Percentiles rank a stretch among this genome's conserved stretches.
Conservation (phyloP, 2,888 invertebrate genomes). For the Plusia festucae region DNA sequence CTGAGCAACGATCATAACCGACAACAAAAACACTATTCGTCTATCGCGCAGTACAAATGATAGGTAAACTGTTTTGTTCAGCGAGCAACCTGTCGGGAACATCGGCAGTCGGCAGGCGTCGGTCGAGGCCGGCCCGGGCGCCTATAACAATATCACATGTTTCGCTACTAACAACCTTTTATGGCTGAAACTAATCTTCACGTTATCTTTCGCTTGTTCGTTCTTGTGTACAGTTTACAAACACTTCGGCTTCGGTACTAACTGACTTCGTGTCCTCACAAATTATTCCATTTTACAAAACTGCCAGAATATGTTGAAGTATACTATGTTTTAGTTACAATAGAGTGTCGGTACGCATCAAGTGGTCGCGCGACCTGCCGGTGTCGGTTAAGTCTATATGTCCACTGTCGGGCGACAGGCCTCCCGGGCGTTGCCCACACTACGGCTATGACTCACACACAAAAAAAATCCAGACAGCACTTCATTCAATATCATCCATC, state of each 20-base stretch:
- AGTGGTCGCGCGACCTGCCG: slow-evolving; percentile 33
- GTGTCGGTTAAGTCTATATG: slow-evolving; percentile 39
- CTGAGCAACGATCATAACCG: slow-evolving; percentile 23
- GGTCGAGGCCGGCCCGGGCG: slow-evolving; percentile 67
- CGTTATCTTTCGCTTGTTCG: slow-evolving; percentile 78
- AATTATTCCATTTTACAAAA: slow-evolving; percentile 59
- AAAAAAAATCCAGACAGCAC: slow-evolving; percentile 50
- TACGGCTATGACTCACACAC: slow-evolving; percentile 51
- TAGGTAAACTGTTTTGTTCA: slow-evolving; percentile 17
- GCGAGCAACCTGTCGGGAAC: slow-evolving; percentile 14
- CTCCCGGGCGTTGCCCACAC: slow-evolving; percentile 37
- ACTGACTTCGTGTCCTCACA: slow-evolving; percentile 56
- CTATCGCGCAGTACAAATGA: slow-evolving; percentile 28
- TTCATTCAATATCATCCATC: slow-evolving; percentile 48
- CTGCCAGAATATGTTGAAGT: slow-evolving; percentile 61
- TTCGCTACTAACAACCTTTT: slow-evolving; percentile 71
- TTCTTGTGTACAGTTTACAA: slow-evolving; percentile 61
- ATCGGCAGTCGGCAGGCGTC: slow-evolving; percentile 21
- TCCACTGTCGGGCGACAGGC: slow-evolving; percentile 41
- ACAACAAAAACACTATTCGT: slow-evolving; percentile 26
- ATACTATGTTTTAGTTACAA: slow-evolving; percentile 46
- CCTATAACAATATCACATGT: slow-evolving; percentile 74
- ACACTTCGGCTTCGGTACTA: slow-evolving; percentile 63
- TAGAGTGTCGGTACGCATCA: slow-evolving; percentile 40
- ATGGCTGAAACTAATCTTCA: slow-evolving; percentile 78